These are phyloP conservation scores for Leptinotarsa defecta DNA, from an alignment of 1,140 invertebrate species.

Conservation along the genomic window DNA sequence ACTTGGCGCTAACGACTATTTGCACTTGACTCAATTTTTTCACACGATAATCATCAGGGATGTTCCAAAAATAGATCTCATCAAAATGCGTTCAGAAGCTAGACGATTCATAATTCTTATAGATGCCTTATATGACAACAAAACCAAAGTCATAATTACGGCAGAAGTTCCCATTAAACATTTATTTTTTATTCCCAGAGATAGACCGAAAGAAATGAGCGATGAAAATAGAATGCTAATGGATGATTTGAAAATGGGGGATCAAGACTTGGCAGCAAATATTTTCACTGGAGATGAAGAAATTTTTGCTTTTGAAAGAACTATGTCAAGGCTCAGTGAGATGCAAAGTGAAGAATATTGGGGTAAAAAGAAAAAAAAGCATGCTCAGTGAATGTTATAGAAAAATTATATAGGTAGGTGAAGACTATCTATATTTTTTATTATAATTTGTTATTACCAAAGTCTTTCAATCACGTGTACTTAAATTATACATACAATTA, in stretches of 20 bases:
- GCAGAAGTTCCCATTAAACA: constrained; percentile 74
- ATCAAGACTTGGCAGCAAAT: constrained; percentile 71
- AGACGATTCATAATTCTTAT: constrained; percentile 96
- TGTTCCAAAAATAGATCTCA: constrained; percentile 81
- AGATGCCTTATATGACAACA: constrained; percentile 96
- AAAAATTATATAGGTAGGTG: no score
- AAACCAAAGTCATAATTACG: constrained; percentile 71
- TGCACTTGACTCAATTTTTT: constrained; percentile 89
- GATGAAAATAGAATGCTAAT: constrained; percentile 86
- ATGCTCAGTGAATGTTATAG: no score
- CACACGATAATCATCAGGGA: constrained; percentile 93
- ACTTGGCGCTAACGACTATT: constrained; percentile 91
- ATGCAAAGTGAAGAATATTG: constrained; percentile 96
- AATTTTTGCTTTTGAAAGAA: constrained; percentile 94
- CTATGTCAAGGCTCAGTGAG: constrained; percentile 88
- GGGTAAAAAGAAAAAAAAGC: constrained; percentile 52
- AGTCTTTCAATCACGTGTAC: no score
- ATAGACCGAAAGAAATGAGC: constrained; percentile 57
- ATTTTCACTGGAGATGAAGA: constrained; percentile 98
- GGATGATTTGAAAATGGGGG: constrained; percentile 88
- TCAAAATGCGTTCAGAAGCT: constrained; percentile 76
- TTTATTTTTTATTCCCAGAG: constrained; percentile 71
- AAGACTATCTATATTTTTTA: no score
- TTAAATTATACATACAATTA: no score
- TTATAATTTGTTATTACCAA: no score